Conservation (phyloP, 1,140 invertebrate species). For the Macrotrachela quadricornifera region DNA sequence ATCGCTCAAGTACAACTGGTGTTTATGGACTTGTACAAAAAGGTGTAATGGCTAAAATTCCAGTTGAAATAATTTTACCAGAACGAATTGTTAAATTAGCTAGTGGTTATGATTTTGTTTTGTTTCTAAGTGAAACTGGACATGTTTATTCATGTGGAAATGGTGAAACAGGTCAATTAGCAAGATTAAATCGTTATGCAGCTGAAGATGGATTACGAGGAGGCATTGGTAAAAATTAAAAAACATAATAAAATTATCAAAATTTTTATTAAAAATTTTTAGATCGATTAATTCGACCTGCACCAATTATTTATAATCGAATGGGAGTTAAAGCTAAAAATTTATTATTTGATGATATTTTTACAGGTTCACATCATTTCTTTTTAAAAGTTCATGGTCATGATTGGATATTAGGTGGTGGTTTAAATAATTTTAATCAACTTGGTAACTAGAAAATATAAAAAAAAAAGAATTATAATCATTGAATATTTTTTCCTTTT, state of each 20-base stretch:
- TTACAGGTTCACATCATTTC: conserved; percentile 56
- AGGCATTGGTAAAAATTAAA: neutral
- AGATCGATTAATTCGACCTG: too few relatives aligned
- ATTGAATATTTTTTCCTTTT: too few relatives aligned
- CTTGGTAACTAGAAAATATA: conserved; percentile 39
- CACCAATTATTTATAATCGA: too few relatives aligned
- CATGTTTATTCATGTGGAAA: conserved; percentile 5
- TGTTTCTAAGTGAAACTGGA: neutral
- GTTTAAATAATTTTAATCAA: conserved; percentile 77
- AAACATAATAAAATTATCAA: too few relatives aligned
- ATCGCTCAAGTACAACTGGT: conserved; percentile 1
- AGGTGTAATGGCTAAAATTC: conserved; percentile 1
- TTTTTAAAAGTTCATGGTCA: conserved; percentile 43
- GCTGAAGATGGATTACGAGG: conserved; percentile 1
- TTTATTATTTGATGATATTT: conserved; percentile 41
- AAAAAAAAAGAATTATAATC: neutral
- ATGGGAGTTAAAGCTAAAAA: too few relatives aligned
- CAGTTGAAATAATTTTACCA: neutral
- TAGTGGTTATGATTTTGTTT: conserved; percentile 4
- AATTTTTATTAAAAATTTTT: too few relatives aligned
- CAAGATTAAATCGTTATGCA: neutral
- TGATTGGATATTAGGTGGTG: conserved; percentile 58
- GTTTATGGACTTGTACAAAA: conserved; percentile 1
- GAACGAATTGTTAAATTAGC: neutral
- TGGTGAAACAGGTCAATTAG: conserved; percentile 5